Conservation (phyloP, 2,113 vertebrate genomes). For the Serranochromis macrocephalus region DNA sequence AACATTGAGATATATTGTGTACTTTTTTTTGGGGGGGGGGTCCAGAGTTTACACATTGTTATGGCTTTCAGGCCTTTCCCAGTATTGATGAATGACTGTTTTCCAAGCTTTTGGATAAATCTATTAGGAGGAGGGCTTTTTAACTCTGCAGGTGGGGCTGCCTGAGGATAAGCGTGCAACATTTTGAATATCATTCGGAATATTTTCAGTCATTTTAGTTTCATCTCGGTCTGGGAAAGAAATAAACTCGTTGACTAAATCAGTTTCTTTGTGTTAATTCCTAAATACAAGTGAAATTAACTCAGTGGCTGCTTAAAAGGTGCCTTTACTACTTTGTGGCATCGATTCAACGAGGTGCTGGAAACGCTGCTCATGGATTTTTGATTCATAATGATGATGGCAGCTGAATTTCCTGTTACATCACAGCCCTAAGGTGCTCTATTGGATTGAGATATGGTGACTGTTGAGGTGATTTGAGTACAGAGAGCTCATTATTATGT, state of each 20-base stretch:
- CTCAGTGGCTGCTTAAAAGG: neutral
- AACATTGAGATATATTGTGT: neutral
- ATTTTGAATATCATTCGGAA: neutral
- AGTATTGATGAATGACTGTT: neutral
- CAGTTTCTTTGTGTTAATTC: neutral
- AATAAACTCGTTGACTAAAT: constrained; percentile 38
- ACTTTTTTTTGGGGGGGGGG: accelerated
- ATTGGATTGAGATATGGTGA: neutral
- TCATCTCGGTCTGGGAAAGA: constrained; percentile 5
- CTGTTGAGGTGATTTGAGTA: neutral
- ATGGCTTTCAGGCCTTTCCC: neutral
- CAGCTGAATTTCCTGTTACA: neutral
- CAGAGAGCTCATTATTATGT: neutral
- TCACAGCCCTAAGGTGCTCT: neutral
- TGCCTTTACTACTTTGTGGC: neutral
- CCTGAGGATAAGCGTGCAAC: neutral
- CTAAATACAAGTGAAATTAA: neutral
- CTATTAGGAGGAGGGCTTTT: neutral
- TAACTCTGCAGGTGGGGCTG: neutral
- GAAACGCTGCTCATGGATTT: neutral
- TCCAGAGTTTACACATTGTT: neutral
- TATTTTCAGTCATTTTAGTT: neutral
- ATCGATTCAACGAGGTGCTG: neutral
- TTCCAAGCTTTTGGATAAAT: neutral
- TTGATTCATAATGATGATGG: neutral